Evolutionary conservation across 2,888 invertebrate species (phyloP).

Genomic region (Troglohyphantes excavatus): DNA sequence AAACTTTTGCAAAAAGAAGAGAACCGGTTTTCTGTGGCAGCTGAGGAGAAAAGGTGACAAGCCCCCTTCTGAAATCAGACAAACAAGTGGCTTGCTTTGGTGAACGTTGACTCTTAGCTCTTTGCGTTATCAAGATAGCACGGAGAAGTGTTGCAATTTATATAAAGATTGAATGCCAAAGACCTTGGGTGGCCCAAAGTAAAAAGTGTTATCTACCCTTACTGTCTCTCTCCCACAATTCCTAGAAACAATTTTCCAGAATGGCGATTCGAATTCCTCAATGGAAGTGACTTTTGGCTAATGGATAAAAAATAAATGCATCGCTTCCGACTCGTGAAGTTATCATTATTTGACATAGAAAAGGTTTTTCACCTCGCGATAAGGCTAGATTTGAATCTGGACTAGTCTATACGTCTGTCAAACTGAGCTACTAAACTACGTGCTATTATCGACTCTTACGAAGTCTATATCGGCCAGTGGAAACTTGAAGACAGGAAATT

Average conservation of each 20-base stretch:
- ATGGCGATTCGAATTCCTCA: constrained; percentile 25
- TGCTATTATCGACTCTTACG: constrained; percentile 10
- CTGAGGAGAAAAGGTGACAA: constrained; percentile 54
- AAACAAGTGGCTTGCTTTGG: constrained; percentile 60
- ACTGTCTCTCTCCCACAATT: constrained; percentile 25
- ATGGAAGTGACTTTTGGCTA: constrained; percentile 13
- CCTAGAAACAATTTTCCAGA: constrained; percentile 6
- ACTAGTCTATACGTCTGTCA: not conserved
- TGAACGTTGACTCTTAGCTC: constrained; percentile 31
- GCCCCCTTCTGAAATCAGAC: constrained; percentile 53
- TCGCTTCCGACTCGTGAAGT: constrained; percentile 27
- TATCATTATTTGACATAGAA: constrained; percentile 51
- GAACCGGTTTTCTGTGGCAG: constrained; percentile 56
- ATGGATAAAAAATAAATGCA: constrained; percentile 32
- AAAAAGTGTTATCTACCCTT: constrained; percentile 55
- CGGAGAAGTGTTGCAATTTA: constrained; percentile 62
- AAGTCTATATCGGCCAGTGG: constrained; percentile 1
- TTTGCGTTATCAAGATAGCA: constrained; percentile 67
- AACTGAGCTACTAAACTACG: constrained; percentile 7
- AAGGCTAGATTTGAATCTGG: constrained; percentile 35
- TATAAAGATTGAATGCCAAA: constrained; percentile 55
- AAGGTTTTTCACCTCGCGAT: constrained; percentile 39
- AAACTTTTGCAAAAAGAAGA: constrained; percentile 5
- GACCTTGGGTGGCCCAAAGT: constrained; percentile 47
- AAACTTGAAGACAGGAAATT: no score